Percentiles rank a stretch among this genome's conserved stretches.
phyloP scores from a whole-genome alignment of 1,140 invertebrate species.

The Asobara japonica region DNA sequence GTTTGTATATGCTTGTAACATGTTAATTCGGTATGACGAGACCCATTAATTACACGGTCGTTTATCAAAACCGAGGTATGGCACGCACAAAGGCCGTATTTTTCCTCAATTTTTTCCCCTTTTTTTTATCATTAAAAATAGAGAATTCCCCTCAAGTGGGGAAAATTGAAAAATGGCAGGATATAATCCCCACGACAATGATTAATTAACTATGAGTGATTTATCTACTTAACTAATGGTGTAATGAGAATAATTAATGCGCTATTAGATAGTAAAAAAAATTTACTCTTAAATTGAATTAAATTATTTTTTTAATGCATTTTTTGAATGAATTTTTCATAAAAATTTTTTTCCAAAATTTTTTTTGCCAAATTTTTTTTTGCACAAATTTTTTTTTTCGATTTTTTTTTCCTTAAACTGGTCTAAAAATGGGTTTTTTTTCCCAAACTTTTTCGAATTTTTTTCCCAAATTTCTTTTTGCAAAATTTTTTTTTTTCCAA shows the following conservation, averaged over 20 bases:
- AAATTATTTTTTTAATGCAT: no score
- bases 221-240: background rate
- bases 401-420: no score
- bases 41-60: constrained; percentile 11
- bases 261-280: background rate
- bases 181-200: background rate
- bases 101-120: background rate
- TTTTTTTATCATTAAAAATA: background rate
- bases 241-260: background rate
- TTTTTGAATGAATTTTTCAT: no score
- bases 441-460: no score
- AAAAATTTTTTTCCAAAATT: no score
- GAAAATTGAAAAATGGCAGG: constrained; percentile 1
- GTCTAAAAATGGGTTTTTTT: no score
- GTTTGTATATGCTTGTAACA: background rate
- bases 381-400: no score
- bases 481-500: no score
- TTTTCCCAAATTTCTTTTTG: no score
- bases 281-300: no score
- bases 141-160: background rate
- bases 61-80: constrained; percentile 13
- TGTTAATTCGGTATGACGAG: constrained; percentile 15
- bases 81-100: constrained; percentile 8
- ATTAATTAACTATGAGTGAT: background rate
- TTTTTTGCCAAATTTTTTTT: no score